Conservation (phyloP, 2,797 vertebrate genomes). For the Manis pentadactyla region DNA sequence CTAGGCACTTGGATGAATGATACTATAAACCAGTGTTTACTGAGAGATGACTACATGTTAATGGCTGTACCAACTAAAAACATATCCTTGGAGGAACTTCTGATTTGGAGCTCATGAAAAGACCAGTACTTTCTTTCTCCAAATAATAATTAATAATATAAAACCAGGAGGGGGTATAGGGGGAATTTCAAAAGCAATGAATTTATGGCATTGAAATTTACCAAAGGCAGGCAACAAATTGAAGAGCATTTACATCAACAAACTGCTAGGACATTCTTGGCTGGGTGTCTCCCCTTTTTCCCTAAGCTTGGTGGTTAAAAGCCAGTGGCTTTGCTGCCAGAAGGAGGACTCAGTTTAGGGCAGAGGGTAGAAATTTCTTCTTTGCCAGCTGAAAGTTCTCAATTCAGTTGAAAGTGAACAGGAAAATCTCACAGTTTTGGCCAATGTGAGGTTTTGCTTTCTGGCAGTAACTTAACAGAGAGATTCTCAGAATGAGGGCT, state of each 20-base stretch:
- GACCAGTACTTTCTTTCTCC: not conserved
- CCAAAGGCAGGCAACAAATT: not conserved
- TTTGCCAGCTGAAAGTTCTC: not conserved
- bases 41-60: not conserved
- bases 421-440: not conserved
- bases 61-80: not conserved
- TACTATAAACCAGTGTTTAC: not conserved
- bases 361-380: not conserved
- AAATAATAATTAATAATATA: conserved; percentile 7
- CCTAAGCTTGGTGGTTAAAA: not conserved
- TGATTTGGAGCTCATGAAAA: not conserved
- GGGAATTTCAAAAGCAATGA: not conserved
- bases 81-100: not conserved
- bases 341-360: not conserved
- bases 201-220: not conserved
- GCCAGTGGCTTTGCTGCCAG: not conserved
- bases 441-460: not conserved
- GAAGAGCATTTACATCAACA: not conserved
- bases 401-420: not conserved
- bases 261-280: not conserved
- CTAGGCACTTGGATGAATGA: not conserved
- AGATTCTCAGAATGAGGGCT: not conserved
- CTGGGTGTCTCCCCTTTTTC: fast-evolving
- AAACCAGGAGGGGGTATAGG: not conserved
- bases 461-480: not conserved